Evolutionary conservation across 2,888 invertebrate genomes (phyloP).

Genomic region (Platerodrilus igneus): DNA sequence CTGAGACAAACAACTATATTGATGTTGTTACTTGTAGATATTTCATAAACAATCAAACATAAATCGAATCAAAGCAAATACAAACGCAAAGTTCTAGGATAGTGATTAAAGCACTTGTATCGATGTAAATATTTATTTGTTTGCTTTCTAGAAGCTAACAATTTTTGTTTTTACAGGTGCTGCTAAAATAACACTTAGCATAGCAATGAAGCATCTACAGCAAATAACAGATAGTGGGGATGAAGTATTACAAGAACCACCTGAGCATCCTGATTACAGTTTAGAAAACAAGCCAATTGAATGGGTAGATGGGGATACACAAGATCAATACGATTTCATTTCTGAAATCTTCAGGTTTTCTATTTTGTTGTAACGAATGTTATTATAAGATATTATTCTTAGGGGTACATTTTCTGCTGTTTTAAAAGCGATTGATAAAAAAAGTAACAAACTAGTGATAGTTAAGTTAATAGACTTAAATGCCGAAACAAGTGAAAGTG

Average conservation of each 20-base stretch:
- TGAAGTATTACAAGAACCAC: constrained; percentile 60
- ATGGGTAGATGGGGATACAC: constrained; percentile 65
- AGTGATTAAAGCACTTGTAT: too few species aligned
- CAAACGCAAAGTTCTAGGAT: too few species aligned
- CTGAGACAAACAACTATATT: too few species aligned
- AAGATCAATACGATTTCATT: constrained; percentile 77
- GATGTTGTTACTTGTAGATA: too few species aligned
- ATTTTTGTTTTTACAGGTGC: constrained; percentile 47
- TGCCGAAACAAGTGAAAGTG: constrained; percentile 60
- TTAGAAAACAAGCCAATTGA: constrained; percentile 70
- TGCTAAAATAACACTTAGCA: constrained; percentile 71
- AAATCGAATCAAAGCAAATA: too few species aligned
- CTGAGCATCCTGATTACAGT: constrained; percentile 64
- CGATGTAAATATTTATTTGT: too few species aligned
- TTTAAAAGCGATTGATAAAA: constrained; percentile 74
- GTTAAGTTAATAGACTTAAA: constrained; percentile 76
- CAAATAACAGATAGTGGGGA: constrained; percentile 80
- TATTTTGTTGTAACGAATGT: too few species aligned
- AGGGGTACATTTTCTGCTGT: constrained; percentile 85
- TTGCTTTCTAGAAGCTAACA: not conserved
- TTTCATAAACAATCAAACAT: too few species aligned
- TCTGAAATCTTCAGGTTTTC: constrained; percentile 75
- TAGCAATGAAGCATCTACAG: constrained; percentile 80
- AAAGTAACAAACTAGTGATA: constrained; percentile 70
- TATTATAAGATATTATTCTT: constrained; percentile 24